Evolutionary conservation across 1,140 invertebrate genomes (phyloP).

Genomic region (Xylocopa sonorina): DNA sequence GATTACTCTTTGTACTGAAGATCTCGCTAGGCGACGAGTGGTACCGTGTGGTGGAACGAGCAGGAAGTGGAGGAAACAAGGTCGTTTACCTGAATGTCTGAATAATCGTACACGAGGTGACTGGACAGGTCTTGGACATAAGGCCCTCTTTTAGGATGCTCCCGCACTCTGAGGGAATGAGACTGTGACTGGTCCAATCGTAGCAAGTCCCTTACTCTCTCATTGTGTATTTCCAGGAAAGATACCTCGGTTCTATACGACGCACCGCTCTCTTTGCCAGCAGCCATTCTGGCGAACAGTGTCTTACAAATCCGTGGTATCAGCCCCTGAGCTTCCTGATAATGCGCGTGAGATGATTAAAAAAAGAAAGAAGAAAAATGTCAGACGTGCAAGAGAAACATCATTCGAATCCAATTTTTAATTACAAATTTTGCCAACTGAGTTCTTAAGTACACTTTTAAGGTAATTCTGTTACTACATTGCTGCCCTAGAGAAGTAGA

Average conservation of each 20-base stretch:
- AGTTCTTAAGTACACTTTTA: too few species aligned
- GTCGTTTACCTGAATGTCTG: constrained; percentile 88
- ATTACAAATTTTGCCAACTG: too few species aligned
- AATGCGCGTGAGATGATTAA: too few species aligned
- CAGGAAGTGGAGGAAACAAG: not conserved
- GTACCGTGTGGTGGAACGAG: not conserved
- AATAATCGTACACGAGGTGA: constrained; percentile 93
- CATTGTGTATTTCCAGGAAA: constrained; percentile 96
- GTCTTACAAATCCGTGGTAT: constrained; percentile 94
- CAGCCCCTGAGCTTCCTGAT: constrained; percentile 90
- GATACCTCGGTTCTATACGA: constrained; percentile 92
- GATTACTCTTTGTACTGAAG: not conserved
- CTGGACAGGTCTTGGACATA: constrained; percentile 96
- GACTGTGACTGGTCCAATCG: constrained; percentile 86
- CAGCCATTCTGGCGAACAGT: constrained; percentile 88
- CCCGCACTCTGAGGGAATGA: constrained; percentile 91
- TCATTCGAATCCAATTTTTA: too few species aligned
- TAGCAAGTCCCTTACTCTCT: constrained; percentile 93
- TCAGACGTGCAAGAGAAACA: not conserved
- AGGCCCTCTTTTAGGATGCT: constrained; percentile 95
- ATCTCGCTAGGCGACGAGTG: not conserved
- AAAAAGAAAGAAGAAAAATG: not conserved
- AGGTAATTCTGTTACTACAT: too few species aligned
- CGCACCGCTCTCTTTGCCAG: constrained; percentile 90
- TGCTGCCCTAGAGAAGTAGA: too few species aligned